Evolutionary conservation across 2,888 invertebrate genomes (phyloP), one percentile per base, ranked within the genome.

Genomic region (Idaea aversata): DNA sequence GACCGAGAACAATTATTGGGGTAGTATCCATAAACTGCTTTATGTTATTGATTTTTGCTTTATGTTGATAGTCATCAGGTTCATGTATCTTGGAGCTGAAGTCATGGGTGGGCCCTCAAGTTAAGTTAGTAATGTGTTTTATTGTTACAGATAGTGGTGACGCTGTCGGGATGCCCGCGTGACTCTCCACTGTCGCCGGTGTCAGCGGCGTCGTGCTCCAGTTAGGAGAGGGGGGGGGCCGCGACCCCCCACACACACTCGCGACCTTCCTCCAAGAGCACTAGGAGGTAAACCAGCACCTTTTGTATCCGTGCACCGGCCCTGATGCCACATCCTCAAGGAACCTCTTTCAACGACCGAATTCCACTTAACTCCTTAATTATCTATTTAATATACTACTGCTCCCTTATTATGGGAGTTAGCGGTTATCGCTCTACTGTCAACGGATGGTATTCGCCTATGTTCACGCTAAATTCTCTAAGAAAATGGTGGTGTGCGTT

Each of bases 191-290:
- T 97, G 92, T 97, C 97, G 83, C 97, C 97, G 77, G 94, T 97
- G 89, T 97, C 97, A 87, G 97, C 97, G 81, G 97, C 97, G 71
- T 97, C 97, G 81, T 97, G 97, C 85, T 97, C 97, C 95, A 98
- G 98, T 97, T 97, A 97, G 97, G 93, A 93, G 80, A 81, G 93
- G 92, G 90, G 90, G 93, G 93, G 93, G 93, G 93, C 85, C 88
- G 92, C 92, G 90, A 92, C 93, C 93, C 93, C 93, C 90, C 93
- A 88, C 81, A 89, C 92, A 67, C 92, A 91, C 84, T 93, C 93
- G 88, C 93, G 93, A 85, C 91, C 92, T 88, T 92, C 93, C 86
- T 93, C 93, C 84, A 93, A 93, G 82, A 91, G 90, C 83, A 90
- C 91, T 77, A 87, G 93, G 88, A 91, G 93, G 92, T 93, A 93